Percentiles rank a stretch among this genome's conserved stretches.
Evolutionary conservation across 2,113 vertebrate species (phyloP).

Genomic region (Oncorhynchus masou): DNA sequence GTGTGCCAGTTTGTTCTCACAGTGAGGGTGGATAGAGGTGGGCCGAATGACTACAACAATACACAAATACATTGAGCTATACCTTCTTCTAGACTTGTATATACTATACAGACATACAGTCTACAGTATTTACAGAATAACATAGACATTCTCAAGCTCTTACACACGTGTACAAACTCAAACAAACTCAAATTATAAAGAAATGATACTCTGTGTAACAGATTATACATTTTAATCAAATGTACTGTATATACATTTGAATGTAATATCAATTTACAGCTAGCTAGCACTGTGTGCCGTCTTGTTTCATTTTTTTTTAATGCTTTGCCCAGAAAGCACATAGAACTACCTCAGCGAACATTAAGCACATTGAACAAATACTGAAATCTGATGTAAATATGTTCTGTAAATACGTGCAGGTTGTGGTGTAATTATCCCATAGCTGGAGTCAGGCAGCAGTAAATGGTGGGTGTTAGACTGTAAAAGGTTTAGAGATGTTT

Average conservation of each 20-base stretch:
- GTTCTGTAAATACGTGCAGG: constrained; percentile 35
- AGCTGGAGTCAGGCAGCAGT: constrained; percentile 38
- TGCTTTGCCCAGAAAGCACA: background rate
- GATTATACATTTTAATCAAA: background rate
- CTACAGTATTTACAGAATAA: no score
- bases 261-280: background rate
- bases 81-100: background rate
- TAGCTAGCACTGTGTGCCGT: no score
- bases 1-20: constrained; percentile 76
- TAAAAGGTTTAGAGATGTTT: constrained; percentile 45
- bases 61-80: background rate
- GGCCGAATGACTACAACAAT: constrained; percentile 14
- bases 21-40: constrained; percentile 51
- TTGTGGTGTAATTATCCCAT: constrained; percentile 34
- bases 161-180: constrained; percentile 1
- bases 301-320: no score
- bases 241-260: background rate
- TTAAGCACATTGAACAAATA: constrained; percentile 21
- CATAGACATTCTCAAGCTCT: no score
- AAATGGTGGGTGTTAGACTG: constrained; percentile 30
- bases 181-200: background rate
- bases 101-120: background rate
- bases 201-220: background rate
- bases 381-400: constrained; percentile 38
- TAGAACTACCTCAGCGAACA: background rate